Conservation (phyloP, 2,888 invertebrate species). For the Mythimna pallens region DNA sequence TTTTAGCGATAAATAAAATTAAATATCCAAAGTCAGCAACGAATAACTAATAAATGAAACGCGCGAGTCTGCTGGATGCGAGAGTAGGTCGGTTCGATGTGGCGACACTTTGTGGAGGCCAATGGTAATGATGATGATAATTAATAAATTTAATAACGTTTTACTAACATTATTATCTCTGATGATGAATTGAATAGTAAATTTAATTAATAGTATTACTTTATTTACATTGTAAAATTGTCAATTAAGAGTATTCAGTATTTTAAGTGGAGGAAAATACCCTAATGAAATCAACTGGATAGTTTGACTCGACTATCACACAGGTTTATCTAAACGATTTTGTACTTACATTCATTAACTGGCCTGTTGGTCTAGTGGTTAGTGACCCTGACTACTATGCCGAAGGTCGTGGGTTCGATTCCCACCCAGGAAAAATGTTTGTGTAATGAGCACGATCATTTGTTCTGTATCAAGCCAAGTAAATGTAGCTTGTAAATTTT, state of each 20-base stretch:
- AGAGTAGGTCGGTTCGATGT: background rate
- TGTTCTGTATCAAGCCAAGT: too few species aligned
- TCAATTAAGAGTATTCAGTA: background rate
- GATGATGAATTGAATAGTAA: background rate
- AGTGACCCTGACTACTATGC: too few species aligned
- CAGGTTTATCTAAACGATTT: constrained; percentile 26
- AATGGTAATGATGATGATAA: background rate
- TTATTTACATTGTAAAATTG: background rate
- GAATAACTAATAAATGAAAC: too few species aligned
- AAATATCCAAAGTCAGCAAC: too few species aligned
- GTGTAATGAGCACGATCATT: too few species aligned
- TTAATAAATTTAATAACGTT: background rate
- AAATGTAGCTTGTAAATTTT: too few species aligned
- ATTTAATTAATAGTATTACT: background rate
- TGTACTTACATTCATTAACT: background rate
- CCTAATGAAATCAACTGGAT: constrained; percentile 2
- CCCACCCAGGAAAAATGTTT: too few species aligned
- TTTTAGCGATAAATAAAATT: too few species aligned
- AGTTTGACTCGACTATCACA: background rate
- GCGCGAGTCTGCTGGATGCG: background rate
- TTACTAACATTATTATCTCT: background rate
- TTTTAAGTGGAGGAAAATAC: constrained; percentile 23
- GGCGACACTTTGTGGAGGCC: background rate
- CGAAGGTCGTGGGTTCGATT: too few species aligned
- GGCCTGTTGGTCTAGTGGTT: too few species aligned